Percentiles rank a stretch among this genome's conserved stretches.
These are phyloP conservation scores for Drosophila recens DNA, from an alignment of 2,888 invertebrate genomes.

Conservation along the genomic window DNA sequence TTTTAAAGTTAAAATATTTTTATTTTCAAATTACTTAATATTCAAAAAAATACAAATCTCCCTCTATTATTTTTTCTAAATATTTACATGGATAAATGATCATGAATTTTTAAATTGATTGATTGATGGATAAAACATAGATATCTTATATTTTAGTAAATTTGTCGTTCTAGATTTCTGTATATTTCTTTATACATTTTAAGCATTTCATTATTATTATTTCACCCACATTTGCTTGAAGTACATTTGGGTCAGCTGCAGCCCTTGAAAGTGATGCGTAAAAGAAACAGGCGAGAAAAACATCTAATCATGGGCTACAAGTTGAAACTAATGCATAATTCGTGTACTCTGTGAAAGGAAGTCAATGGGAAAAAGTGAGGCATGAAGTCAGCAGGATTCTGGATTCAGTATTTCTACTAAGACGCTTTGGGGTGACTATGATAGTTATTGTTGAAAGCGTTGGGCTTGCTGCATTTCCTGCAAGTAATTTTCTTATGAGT, in stretches of 20 bases:
- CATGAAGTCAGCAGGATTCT: conserved; percentile 45
- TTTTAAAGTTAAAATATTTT: not conserved
- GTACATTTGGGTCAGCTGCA: conserved; percentile 48
- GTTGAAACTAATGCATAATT: conserved; percentile 76
- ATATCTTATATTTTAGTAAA: too few species aligned
- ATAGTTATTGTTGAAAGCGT: conserved; percentile 17
- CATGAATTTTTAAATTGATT: too few species aligned
- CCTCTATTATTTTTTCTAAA: too few species aligned
- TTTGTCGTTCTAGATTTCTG: too few species aligned
- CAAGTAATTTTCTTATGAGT: conserved; percentile 80
- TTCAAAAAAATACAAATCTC: too few species aligned
- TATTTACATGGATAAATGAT: too few species aligned
- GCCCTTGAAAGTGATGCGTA: conserved; percentile 34
- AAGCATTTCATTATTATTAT: conserved; percentile 7
- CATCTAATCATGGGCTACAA: conserved; percentile 69
- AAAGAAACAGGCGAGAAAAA: conserved; percentile 8
- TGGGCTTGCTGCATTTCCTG: conserved; percentile 77
- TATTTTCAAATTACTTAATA: not conserved
- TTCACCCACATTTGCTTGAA: conserved; percentile 12
- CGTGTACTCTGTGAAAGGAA: conserved; percentile 57
- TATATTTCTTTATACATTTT: not conserved
- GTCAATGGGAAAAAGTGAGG: conserved; percentile 41
- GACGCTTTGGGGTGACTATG: conserved; percentile 50
- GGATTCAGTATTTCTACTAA: conserved; percentile 32
- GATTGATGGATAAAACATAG: too few species aligned